These are phyloP conservation scores for Drosophila mulleri DNA, from an alignment of 2,888 invertebrate species.

Conservation along the genomic window DNA sequence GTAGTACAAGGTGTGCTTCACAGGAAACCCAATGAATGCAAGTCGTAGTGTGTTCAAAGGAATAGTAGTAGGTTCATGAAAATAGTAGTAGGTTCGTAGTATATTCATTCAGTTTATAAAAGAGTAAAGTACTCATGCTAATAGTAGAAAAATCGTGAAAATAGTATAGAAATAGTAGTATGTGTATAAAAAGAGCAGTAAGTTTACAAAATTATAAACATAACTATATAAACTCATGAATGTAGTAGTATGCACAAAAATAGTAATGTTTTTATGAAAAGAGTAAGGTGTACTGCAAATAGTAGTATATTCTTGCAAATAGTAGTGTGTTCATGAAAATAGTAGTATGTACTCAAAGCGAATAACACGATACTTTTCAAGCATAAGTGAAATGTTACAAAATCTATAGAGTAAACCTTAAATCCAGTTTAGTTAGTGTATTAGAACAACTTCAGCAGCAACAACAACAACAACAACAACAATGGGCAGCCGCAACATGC, in stretches of 20 bases:
- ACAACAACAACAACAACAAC: slow-evolving; percentile 38
- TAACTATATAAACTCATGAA: not conserved
- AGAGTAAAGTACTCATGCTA: too few species aligned
- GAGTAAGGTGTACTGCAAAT: too few species aligned
- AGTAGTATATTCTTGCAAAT: not conserved
- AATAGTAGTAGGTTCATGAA: not conserved
- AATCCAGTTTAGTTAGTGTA: not conserved
- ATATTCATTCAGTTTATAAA: not conserved
- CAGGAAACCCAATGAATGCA: not conserved
- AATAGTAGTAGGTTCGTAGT: not conserved
- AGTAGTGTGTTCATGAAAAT: not conserved
- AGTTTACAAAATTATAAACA: too few species aligned
- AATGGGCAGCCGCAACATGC: slow-evolving; percentile 43
- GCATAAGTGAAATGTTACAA: not conserved
- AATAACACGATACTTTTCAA: not conserved
- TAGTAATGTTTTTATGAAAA: too few species aligned
- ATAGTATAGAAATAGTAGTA: too few species aligned
- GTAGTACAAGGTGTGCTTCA: not conserved
- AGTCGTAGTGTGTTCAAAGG: not conserved
- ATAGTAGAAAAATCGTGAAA: too few species aligned
- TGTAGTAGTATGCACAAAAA: not conserved
- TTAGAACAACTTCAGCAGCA: slow-evolving; percentile 18
- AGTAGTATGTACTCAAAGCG: too few species aligned
- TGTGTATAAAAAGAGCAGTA: too few species aligned
- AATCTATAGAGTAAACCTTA: not conserved